Evolutionary conservation across 2,797 vertebrate genomes (phyloP), one percentile per base, ranked within the genome.

Genomic region (Sebastes hubbsi): DNA sequence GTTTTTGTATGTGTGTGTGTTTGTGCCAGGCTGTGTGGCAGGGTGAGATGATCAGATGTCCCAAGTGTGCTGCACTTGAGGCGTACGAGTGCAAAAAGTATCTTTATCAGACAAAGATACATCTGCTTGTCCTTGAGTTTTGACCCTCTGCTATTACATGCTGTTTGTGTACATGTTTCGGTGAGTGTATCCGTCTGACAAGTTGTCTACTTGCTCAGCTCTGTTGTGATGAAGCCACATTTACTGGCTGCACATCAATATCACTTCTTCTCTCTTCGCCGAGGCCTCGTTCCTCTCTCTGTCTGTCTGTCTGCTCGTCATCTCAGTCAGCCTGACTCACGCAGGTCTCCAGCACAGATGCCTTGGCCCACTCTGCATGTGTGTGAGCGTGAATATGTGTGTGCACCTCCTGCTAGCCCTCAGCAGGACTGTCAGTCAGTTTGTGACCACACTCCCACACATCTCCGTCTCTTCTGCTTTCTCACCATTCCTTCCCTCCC

Each of bases 161-260:
- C 22, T 24, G 13, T 42, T n/a, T 18, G 34, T 42, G 22, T 70
- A 34, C 68, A 6, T 66, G 62, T 81, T 67, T 80, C 22, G 5
- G 55, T 29, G 24, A 65, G 78, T 56, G 65, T 30, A 54, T 84
- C 79, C 1, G 87, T 86, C 79, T 85, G 77, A 86, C 81, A 80
- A 80, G 81, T 85, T 63, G 27, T 82, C 75, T 88, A 71, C 75
- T 77, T 61, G 65, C 70, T 71, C 62, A 38, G 59, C 72, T 75
- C 68, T n/a, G 72, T 82, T 88, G 80, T 63, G 69, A 79, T 64
- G 71, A 74, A 85, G 77, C 84, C 75, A 72, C 82, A 78, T 88
- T 92, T 78, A 22, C 87, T 92, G 92, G 92, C 89, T 80, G 90
- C 88, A 92, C 86, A 93, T 94, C 90, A 89, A 91, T 87, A 92